phyloP scores from a whole-genome alignment of 2,113 vertebrate genomes.

The Mormoops blainvillei region DNA sequence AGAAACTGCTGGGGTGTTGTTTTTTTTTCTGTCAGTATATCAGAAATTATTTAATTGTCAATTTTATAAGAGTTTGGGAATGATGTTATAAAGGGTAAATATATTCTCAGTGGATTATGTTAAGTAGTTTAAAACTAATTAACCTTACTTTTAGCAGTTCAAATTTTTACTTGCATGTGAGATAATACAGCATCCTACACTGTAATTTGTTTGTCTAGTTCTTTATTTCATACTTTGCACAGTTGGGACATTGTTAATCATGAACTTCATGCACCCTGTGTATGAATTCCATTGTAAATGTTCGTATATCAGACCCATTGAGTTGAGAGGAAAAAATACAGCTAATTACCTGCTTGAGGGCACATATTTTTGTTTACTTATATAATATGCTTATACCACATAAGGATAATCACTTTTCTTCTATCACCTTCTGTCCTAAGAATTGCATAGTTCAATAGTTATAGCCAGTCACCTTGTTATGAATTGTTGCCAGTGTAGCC shows the following conservation, averaged over 20 bases:
- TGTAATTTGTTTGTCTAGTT: neutral
- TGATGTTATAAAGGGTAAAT: neutral
- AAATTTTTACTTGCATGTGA: neutral
- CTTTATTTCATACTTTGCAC: neutral
- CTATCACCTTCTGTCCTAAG: neutral
- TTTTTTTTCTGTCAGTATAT: neutral
- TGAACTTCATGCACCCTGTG: neutral
- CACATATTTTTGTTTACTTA: neutral
- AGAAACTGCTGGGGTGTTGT: too few relatives aligned
- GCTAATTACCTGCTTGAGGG: neutral
- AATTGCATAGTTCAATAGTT: neutral
- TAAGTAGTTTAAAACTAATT: neutral
- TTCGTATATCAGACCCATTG: neutral
- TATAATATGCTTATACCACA: neutral
- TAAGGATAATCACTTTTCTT: neutral
- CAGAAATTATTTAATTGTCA: constrained; percentile 23
- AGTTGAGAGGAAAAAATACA: neutral
- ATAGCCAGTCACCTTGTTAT: neutral
- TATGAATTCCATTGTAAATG: neutral
- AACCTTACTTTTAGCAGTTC: neutral
- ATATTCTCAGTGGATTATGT: neutral
- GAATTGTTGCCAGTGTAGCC: neutral
- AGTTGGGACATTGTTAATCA: neutral
- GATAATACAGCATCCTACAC: neutral
- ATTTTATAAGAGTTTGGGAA: constrained; percentile 1